Evolutionary conservation across 2,113 vertebrate genomes (phyloP).

Genomic region (Eubucco bourcierii): DNA sequence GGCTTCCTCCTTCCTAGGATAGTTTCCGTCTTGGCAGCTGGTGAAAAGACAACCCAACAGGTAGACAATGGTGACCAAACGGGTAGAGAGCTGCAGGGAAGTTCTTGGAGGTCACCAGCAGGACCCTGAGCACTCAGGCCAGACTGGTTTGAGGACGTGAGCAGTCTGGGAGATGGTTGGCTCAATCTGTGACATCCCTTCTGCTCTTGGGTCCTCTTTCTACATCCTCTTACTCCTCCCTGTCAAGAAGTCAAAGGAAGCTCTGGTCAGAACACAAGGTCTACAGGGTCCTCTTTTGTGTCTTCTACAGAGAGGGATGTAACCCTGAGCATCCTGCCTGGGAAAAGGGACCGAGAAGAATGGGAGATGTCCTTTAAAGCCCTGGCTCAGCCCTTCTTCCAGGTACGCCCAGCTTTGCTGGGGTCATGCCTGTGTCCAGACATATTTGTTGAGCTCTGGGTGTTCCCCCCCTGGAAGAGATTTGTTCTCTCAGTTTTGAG

Average conservation of each 20-base stretch:
- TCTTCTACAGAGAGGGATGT: not conserved
- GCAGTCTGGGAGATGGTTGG: not conserved
- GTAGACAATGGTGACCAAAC: too few species aligned
- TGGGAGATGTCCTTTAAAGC: not conserved
- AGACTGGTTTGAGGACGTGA: not conserved
- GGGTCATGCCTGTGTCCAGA: rapidly evolving
- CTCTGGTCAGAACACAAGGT: not conserved
- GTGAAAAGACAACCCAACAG: not conserved
- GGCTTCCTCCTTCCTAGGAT: not conserved
- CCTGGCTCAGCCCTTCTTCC: not conserved
- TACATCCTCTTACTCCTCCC: not conserved
- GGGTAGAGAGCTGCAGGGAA: too few species aligned
- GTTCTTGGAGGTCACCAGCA: not conserved
- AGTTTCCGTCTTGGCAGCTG: not conserved
- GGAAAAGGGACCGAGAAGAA: not conserved
- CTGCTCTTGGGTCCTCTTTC: not conserved
- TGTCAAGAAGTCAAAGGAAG: not conserved
- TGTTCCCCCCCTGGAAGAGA: rapidly evolving
- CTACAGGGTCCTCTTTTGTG: not conserved
- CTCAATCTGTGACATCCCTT: not conserved
- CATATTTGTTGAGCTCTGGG: not conserved
- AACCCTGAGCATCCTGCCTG: not conserved
- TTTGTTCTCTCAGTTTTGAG: not conserved
- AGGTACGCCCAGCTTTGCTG: not conserved
- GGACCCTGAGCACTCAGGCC: not conserved